Evolutionary conservation across 2,888 invertebrate genomes (phyloP).

Genomic region (Chymomyza fuscimana): DNA sequence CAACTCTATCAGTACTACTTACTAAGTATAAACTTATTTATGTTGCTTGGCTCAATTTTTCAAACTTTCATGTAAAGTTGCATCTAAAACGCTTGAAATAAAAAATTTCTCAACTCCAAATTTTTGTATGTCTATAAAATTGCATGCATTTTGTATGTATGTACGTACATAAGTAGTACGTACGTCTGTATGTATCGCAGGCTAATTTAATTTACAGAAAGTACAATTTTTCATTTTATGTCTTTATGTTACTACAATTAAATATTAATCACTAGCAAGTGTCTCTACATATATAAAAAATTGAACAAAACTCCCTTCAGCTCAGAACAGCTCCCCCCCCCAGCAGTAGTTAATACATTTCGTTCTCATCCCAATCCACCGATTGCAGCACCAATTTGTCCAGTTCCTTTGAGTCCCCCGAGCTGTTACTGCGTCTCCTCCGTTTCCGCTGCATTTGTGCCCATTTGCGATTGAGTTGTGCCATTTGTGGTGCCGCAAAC

Average conservation of each 20-base stretch:
- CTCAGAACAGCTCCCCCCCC: constrained; percentile 1
- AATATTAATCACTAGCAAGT: constrained; percentile 30
- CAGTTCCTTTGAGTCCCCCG: constrained; percentile 78
- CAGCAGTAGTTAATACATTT: constrained; percentile 73
- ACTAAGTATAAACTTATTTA: constrained; percentile 28
- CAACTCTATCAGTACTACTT: constrained; percentile 28
- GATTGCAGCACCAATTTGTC: constrained; percentile 79
- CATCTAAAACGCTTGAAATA: constrained; percentile 49
- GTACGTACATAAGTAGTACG: background rate
- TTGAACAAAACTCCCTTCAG: constrained; percentile 4
- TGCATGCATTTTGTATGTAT: constrained; percentile 10
- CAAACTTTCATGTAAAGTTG: constrained; percentile 48
- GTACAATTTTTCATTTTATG: constrained; percentile 30
- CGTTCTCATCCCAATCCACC: constrained; percentile 80
- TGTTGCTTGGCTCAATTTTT: background rate
- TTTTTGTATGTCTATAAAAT: constrained; percentile 39
- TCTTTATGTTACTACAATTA: constrained; percentile 27
- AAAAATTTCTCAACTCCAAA: constrained; percentile 34
- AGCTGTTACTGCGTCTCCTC: constrained; percentile 77
- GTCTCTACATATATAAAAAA: constrained; percentile 20
- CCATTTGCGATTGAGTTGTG: constrained; percentile 78
- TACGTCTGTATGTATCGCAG: constrained; percentile 43
- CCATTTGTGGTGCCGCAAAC: constrained; percentile 78
- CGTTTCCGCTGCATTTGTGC: constrained; percentile 76
- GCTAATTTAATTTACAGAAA: constrained; percentile 48